Evolutionary conservation across 2,888 invertebrate genomes (phyloP).

Genomic region (Gortyna flavago): DNA sequence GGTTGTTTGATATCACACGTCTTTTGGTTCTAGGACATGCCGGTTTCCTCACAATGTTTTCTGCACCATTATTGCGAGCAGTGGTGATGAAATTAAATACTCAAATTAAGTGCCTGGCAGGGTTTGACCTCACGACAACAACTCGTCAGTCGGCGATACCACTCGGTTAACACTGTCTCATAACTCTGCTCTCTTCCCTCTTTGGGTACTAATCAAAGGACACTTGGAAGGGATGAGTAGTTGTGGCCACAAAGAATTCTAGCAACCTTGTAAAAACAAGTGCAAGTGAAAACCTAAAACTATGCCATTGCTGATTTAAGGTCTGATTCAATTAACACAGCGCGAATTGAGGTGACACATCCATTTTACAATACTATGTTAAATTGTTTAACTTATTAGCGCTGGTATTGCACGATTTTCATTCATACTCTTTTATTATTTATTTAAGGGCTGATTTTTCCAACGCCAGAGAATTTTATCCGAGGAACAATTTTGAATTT

Average conservation of each 20-base stretch:
- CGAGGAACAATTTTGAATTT: too few species aligned
- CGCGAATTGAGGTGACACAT: slow-evolving; percentile 42
- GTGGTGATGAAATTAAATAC: too few species aligned
- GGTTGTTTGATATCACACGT: not conserved
- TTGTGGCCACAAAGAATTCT: not conserved
- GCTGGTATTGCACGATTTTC: slow-evolving; percentile 15
- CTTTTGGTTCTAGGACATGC: not conserved
- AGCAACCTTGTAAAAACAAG: not conserved
- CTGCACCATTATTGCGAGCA: too few species aligned
- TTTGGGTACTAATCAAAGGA: too few species aligned
- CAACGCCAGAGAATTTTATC: too few species aligned
- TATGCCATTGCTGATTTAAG: slow-evolving; percentile 14
- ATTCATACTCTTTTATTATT: slow-evolving; percentile 22
- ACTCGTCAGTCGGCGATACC: too few species aligned
- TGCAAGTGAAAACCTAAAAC: slow-evolving; percentile 26
- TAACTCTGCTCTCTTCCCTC: not conserved
- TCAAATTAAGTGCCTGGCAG: too few species aligned
- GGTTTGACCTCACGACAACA: too few species aligned
- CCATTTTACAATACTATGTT: slow-evolving; percentile 37
- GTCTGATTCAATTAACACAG: slow-evolving; percentile 44
- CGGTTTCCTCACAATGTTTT: not conserved
- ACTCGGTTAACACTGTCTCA: too few species aligned
- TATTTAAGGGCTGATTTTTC: too few species aligned
- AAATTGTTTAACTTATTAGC: slow-evolving; percentile 29
- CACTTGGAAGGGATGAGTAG: not conserved